Evolutionary conservation across 2,888 invertebrate species (phyloP), one percentile per base, ranked within the genome.

Genomic region (Erebia ligea): DNA sequence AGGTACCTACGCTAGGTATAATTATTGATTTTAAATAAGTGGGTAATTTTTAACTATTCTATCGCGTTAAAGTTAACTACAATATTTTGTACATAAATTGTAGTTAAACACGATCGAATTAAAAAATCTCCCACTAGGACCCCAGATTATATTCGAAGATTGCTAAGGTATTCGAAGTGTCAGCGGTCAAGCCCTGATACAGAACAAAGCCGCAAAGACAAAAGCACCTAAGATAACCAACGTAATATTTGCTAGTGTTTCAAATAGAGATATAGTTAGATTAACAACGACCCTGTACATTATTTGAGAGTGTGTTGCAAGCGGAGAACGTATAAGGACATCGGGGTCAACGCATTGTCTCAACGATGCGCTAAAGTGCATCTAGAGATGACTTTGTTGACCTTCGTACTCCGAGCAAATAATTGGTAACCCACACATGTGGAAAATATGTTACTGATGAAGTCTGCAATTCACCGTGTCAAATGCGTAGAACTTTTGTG

Each of bases 311-410:
- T 62, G 72, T 79, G 79, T 78, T 72, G 78, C 73, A 79, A 79
- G 63, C 73, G 67, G 77, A 75, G 77, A 77, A 78, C 77, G 76
- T 77, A 75, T 75, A 76, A 78, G 77, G 76, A 77, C 76, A 72
- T 74, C 72, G 76, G 79, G 83, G 81, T 82, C 83, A 80, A 79
- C 70, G 80, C 73, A 80, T 82, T 82, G 80, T 82, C 82, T 79
- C 79, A 73, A 76, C 77, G 79, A 78, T 80, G 77, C 73, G 74
- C 74, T 76, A 79, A 81, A 79, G 80, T 80, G 79, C 83, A 78
- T 70, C 75, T 78, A 77, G 76, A 82, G 83, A 84, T 84, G 81
- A 81, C 83, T 78, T 75, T 72, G 73, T 67, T 77, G 80, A 84
- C 84, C 83, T 84, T 83, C 79, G 73, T 63, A 68, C 65, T 52